Base-by-base conservation (phyloP, 2,797 vertebrate species). In the Gallinago stenura region DNA sequence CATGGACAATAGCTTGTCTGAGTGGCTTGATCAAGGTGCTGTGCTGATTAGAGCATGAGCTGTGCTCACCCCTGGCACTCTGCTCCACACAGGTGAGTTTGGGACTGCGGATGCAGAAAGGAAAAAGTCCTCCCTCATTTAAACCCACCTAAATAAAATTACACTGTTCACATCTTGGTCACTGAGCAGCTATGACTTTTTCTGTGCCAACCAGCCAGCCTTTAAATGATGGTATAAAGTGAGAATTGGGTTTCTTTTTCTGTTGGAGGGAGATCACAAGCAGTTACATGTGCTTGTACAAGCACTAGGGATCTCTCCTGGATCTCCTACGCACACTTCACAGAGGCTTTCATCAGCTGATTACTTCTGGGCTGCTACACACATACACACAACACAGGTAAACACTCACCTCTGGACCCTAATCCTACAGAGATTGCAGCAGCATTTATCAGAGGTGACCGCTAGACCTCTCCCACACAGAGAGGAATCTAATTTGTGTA, bases 201-300 rank as follows among this genome's bases (percentile, higher is more conserved):
- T 18, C 51, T 65, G 51, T 70, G 78, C 71, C 62, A 73, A 73
- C 2, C 45, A 64, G 54, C 25, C n/a, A 78, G 51, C 39, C 30
- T 87, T 79, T 51, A 78, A 70, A 24, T 6, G n/a, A 30, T 13
- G 25, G 12, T 10, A 46, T 30, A 35, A 73, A 73, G 73, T 28
- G 6, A 70, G 33, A 64, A 64, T 25, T 50, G 28, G 10, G 31
- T 60, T 73, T 73, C 51, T 73, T 75, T 70, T 37, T 15, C 54
- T 70, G 30, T 41, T 31, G 28, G 57, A 70, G 31, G 39, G 61
- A 75, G 41, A 35, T 61, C 35, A 60, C 68, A 61, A 75, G 24
- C 39, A 39, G 58, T 33, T 46, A 30, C 43, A 46, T 4, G 46
- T 0, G 0, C 41, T 80, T 6, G 0, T 61, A 22, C 21, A 21